These are phyloP conservation scores for Choristoneura rosaceana DNA, from an alignment of 2,888 invertebrate species.

Conservation along the genomic window DNA sequence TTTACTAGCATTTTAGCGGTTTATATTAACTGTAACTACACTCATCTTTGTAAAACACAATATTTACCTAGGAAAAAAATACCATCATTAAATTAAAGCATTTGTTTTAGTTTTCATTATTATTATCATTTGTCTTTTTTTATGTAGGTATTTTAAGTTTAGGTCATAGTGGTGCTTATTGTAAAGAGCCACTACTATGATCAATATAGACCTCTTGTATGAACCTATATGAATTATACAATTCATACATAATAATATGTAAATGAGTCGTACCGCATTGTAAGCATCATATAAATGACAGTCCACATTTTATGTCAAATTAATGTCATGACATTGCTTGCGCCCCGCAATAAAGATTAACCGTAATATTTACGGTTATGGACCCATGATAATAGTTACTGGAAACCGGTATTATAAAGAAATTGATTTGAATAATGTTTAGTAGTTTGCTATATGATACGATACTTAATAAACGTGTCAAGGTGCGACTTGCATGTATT, in stretches of 20 bases:
- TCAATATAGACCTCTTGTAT: not conserved
- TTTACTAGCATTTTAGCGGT: too few species aligned
- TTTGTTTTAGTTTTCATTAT: too few species aligned
- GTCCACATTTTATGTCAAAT: slow-evolving; percentile 20
- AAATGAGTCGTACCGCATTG: not conserved
- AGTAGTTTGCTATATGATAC: not conserved
- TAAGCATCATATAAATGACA: slow-evolving; percentile 20
- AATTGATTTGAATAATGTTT: not conserved
- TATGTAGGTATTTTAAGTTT: too few species aligned
- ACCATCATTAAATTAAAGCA: too few species aligned
- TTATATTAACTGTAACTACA: too few species aligned
- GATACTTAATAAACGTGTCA: slow-evolving; percentile 22
- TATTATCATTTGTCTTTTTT: too few species aligned
- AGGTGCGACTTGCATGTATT: slow-evolving; percentile 3
- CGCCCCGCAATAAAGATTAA: slow-evolving; percentile 30
- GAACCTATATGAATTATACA: not conserved
- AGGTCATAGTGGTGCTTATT: too few species aligned
- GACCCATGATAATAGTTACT: slow-evolving; percentile 16
- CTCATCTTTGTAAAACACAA: too few species aligned
- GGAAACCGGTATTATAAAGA: slow-evolving; percentile 26
- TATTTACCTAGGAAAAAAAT: too few species aligned
- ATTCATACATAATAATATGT: not conserved
- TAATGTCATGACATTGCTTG: slow-evolving; percentile 27
- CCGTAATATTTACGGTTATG: slow-evolving; percentile 39
- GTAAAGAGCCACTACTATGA: not conserved